Conservation (phyloP, 2,113 vertebrate species). For the Paramormyrops kingsleyae region DNA sequence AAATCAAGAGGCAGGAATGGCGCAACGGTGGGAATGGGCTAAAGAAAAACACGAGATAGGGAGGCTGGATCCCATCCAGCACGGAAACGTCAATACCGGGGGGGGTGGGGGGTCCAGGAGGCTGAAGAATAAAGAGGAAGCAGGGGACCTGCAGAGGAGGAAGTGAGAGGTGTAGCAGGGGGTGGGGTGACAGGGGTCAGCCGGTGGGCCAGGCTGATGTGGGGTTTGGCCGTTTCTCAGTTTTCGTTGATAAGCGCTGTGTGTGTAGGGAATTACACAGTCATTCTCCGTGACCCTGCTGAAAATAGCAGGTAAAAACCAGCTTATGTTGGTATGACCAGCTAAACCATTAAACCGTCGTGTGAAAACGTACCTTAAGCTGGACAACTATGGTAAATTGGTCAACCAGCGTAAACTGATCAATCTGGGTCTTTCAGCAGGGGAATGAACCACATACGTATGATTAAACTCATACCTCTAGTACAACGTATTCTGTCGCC, state of each 20-base stretch:
- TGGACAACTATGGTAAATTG: neutral
- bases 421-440: neutral
- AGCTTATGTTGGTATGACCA: neutral
- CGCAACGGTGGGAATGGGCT: slow-evolving; percentile 33
- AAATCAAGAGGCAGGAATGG: slow-evolving; percentile 25
- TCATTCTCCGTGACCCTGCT: neutral
- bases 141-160: neutral
- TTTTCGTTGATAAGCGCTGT: neutral
- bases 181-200: neutral
- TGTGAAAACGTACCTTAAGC: neutral
- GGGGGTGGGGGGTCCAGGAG: neutral
- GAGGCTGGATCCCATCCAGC: neutral
- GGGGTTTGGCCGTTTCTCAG: neutral
- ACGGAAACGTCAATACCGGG: neutral
- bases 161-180: neutral
- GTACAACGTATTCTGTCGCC: neutral
- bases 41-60: slow-evolving; percentile 15
- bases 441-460: neutral
- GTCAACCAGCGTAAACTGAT: neutral
- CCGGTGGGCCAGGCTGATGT: neutral
- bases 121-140: neutral
- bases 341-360: neutral
- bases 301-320: neutral
- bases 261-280: neutral
- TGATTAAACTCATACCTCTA: neutral